Base-by-base conservation (phyloP, 2,888 invertebrate genomes). In the Rhimphoctona megacephalus region DNA sequence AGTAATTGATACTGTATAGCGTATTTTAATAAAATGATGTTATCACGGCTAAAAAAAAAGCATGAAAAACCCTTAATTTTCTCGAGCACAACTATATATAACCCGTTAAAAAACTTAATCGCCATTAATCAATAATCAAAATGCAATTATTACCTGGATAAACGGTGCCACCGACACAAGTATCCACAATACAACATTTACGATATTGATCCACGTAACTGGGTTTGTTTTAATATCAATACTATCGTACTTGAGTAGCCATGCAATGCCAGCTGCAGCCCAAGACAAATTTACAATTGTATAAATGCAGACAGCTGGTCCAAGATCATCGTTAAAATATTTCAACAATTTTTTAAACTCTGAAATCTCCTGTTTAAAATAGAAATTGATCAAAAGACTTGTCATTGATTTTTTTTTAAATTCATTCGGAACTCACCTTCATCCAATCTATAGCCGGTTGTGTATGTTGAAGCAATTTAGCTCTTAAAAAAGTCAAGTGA, bases 371-470 rank as follows among this genome's bases (percentile, higher is more conserved):
- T 97, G 92, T 61, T 94, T 94, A 83, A 82, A n/a, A 22, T 57
- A 94, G 94, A 83, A 82, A 33, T 14, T 22, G 1, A 83, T 33
- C 0, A 36, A 69, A 46, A 3, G n/a, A 9, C 46, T n/a, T 70
- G 36, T 30, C 36, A 61, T 76, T 52, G 36, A 81, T 49, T 43
- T 73, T 66, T 14, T 36, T 81, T 8, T 17, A n/a, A n/a, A 81
- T 57, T 22, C 22, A 57, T 22, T 22, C 25, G 25, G 14, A 57
- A 52, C 92, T 92, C 94, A 97, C 97, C 93, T 96, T 96, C 96
- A 98, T 97, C 97, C 97, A 98, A 90, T 97, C 96, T 19, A 97
- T 93, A 0, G 97, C 96, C 46, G 96, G 95, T 69, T 97, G 96
- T 22, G 97, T 96, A 90, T 97, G 96, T 92, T 97, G 97, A 7